phyloP scores from a whole-genome alignment of 2,113 vertebrate genomes.

The Columba janthina region DNA sequence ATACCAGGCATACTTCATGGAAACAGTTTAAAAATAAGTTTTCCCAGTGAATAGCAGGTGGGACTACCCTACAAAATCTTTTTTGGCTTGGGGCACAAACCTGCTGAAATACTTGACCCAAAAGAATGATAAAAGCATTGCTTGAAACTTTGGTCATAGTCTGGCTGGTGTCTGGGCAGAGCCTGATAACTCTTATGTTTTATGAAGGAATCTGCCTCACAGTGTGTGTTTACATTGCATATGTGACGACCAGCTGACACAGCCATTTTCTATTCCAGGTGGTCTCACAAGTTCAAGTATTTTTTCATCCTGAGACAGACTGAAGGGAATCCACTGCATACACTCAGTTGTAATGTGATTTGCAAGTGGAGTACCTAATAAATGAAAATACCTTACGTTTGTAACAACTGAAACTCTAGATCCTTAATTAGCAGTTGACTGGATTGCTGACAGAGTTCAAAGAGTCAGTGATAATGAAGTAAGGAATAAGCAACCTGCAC shows the following conservation, averaged over 20 bases:
- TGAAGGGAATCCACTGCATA: neutral
- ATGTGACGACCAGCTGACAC: neutral
- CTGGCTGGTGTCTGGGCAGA: conserved; percentile 29
- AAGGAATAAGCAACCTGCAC: neutral
- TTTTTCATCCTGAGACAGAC: neutral
- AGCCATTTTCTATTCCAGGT: conserved; percentile 12
- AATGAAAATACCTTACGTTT: neutral
- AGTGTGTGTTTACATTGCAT: neutral
- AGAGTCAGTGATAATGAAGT: neutral
- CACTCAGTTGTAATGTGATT: neutral
- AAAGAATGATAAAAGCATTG: conserved; percentile 34
- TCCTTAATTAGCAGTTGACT: neutral
- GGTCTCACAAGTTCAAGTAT: neutral
- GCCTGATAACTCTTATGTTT: neutral
- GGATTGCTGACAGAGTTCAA: neutral
- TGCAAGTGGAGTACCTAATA: neutral
- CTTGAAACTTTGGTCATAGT: conserved; percentile 2
- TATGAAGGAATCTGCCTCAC: neutral
- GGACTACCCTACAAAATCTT: conserved; percentile 43
- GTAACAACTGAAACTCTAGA: neutral
- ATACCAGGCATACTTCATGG: conserved; percentile 64
- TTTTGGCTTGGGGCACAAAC: conserved; percentile 24
- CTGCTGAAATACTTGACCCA: conserved; percentile 36
- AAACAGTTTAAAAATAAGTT: conserved; percentile 66
- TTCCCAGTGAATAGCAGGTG: conserved; percentile 61